Conservation (phyloP, 2,888 invertebrate genomes). For the Adelognathus sp. region DNA sequence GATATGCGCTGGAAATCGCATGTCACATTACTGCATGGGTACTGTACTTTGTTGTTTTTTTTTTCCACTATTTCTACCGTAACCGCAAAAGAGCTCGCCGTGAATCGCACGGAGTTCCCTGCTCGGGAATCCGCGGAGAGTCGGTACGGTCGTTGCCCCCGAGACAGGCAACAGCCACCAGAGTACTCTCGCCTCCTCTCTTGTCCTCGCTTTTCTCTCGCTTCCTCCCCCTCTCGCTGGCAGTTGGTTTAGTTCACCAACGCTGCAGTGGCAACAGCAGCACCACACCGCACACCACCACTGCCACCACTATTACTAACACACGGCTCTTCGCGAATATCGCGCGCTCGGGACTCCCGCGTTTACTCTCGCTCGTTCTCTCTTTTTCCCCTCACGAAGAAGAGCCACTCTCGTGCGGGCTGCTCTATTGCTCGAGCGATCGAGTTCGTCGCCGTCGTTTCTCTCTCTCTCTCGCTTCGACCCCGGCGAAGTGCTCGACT, state of each 20-base stretch:
- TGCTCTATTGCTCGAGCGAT: constrained; percentile 14
- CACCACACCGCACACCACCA: background rate
- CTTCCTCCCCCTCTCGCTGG: constrained; percentile 22
- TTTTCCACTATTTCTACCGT: constrained; percentile 26
- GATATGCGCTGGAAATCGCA: background rate
- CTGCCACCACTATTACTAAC: background rate
- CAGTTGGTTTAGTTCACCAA: constrained; percentile 36
- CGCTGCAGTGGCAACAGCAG: constrained; percentile 4
- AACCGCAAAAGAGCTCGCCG: constrained; percentile 45
- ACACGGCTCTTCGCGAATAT: background rate
- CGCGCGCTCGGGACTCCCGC: constrained; percentile 30
- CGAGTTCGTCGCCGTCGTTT: constrained; percentile 44
- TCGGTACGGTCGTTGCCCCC: constrained; percentile 69
- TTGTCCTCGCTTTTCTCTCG: constrained; percentile 39
- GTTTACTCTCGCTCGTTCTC: constrained; percentile 45
- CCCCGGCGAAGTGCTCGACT: background rate
- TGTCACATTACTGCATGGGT: background rate
- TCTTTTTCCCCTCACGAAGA: constrained; percentile 20
- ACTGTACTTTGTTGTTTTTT: background rate
- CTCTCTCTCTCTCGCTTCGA: constrained; percentile 20
- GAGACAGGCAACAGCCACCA: constrained; percentile 29
- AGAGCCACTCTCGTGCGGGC: constrained; percentile 8
- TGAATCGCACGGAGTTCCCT: constrained; percentile 53
- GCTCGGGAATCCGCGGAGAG: constrained; percentile 68
- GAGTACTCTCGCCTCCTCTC: constrained; percentile 47